Evolutionary conservation across 2,113 vertebrate genomes (phyloP).

Genomic region (Picathartes gymnocephalus): DNA sequence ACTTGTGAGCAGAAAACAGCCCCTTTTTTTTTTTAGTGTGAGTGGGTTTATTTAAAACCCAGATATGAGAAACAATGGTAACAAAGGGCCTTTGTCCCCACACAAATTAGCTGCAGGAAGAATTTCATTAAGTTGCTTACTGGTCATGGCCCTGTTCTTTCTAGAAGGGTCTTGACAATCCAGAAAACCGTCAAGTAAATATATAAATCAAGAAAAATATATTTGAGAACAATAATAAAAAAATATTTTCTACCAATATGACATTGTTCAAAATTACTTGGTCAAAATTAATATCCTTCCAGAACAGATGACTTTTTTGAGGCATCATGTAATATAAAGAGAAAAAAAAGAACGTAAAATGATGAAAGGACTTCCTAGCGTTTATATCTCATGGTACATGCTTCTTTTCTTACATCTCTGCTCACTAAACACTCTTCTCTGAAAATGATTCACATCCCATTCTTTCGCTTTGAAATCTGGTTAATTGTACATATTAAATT

Average conservation of each 20-base stretch:
- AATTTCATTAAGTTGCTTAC: background rate
- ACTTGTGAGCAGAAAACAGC: background rate
- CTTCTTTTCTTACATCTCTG: background rate
- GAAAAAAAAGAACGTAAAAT: background rate
- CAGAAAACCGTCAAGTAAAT: background rate
- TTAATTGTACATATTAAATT: background rate
- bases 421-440: background rate
- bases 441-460: background rate
- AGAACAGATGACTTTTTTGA: background rate
- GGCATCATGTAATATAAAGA: background rate
- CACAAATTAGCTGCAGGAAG: background rate
- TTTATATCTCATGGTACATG: background rate
- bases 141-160: background rate
- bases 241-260: background rate
- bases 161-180: background rate
- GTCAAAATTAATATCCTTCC: background rate
- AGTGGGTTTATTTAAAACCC: background rate
- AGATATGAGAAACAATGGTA: background rate
- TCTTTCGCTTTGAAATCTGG: background rate
- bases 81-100: background rate
- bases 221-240: background rate
- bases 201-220: background rate
- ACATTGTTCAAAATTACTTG: background rate
- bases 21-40: rapidly evolving
- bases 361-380: background rate